These are phyloP conservation scores for Podarcis cretensis DNA, from an alignment of 2,113 vertebrate species.

Conservation along the genomic window DNA sequence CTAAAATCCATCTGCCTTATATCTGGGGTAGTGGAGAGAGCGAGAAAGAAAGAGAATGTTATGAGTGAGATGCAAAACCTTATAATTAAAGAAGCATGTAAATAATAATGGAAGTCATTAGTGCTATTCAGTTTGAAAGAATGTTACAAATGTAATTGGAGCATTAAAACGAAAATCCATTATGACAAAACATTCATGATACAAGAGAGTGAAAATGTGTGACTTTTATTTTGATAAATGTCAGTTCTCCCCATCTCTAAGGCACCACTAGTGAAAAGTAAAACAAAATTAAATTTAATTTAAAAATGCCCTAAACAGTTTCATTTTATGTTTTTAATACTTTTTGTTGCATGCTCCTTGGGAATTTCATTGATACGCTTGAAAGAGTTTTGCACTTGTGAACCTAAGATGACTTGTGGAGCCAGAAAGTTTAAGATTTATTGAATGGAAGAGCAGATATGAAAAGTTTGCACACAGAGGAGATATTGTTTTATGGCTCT, in stretches of 20 bases:
- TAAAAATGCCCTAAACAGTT: constrained; percentile 67
- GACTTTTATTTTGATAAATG: constrained; percentile 76
- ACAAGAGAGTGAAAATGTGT: constrained; percentile 73
- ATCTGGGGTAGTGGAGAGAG: constrained; percentile 53
- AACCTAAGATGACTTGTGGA: constrained; percentile 45
- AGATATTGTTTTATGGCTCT: background rate
- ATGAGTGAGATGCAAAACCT: constrained; percentile 74
- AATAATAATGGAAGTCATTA: constrained; percentile 85
- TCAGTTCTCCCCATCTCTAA: constrained; percentile 64
- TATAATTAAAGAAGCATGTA: constrained; percentile 83
- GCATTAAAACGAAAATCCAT: constrained; percentile 78
- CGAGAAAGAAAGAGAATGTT: constrained; percentile 56
- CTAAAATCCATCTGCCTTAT: constrained; percentile 76
- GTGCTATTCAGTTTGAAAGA: constrained; percentile 77
- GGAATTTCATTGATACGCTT: constrained; percentile 63
- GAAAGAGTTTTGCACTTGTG: constrained; percentile 48
- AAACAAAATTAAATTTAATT: constrained; percentile 34
- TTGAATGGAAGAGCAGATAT: background rate
- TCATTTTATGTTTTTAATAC: constrained; percentile 64
- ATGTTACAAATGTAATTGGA: constrained; percentile 82
- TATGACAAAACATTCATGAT: constrained; percentile 77
- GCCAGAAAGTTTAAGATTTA: constrained; percentile 37
- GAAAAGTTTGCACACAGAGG: constrained; percentile 11
- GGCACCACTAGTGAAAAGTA: constrained; percentile 71
- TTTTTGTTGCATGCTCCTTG: constrained; percentile 67